A percentile compares a stretch with the other conserved stretches of the same genome.
Evolutionary conservation across 2,797 vertebrate species (phyloP).

Genomic region (Alfaro cultratus): DNA sequence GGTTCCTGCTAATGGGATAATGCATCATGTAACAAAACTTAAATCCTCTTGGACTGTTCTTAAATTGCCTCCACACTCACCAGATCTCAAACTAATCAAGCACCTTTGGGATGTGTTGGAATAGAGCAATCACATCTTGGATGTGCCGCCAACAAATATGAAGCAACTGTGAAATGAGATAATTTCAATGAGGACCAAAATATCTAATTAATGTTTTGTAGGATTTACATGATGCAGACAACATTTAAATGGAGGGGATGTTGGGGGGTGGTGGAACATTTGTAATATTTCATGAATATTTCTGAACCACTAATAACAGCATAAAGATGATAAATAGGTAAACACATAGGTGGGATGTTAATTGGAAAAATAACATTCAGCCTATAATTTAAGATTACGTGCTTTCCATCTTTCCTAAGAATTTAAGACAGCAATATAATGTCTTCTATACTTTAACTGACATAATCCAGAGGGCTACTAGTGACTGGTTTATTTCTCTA

Average conservation of each 20-base stretch:
- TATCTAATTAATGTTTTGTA: background rate
- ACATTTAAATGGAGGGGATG: background rate
- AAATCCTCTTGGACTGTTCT: background rate
- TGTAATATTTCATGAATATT: background rate
- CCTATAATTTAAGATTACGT: background rate
- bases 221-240: background rate
- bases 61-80: background rate
- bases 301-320: background rate
- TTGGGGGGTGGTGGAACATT: background rate
- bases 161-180: background rate
- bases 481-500: background rate
- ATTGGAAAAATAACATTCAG: background rate
- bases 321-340: background rate
- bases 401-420: background rate
- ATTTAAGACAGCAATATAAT: background rate
- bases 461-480: background rate
- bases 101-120: background rate
- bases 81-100: background rate
- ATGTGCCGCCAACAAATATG: background rate
- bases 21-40: background rate
- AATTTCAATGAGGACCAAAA: background rate
- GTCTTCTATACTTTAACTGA: background rate
- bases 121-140: background rate
- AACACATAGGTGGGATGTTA: background rate
- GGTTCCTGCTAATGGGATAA: background rate